Evolutionary conservation across 2,888 invertebrate genomes (phyloP).

Genomic region (Drosophila maculinotata): DNA sequence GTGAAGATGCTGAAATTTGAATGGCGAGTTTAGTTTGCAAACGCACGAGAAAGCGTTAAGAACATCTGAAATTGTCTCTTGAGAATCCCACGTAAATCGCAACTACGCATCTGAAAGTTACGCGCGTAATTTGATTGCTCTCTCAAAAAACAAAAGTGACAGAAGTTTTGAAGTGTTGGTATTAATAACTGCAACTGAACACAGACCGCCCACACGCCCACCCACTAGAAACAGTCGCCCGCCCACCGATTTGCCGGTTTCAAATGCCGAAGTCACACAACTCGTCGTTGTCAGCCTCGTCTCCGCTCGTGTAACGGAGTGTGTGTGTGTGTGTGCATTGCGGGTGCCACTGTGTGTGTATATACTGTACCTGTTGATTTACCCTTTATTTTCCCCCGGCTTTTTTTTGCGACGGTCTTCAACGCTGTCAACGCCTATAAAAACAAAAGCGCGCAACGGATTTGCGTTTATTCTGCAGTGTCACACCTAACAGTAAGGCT

Average conservation of each 20-base stretch:
- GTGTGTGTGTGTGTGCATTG: background rate
- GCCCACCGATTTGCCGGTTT: conserved; percentile 38
- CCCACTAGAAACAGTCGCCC: conserved; percentile 23
- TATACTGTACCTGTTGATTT: conserved; percentile 70
- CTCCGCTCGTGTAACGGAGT: conserved; percentile 19
- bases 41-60: conserved; percentile 40
- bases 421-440: conserved; percentile 60
- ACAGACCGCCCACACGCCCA: conserved; percentile 39
- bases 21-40: conserved; percentile 52
- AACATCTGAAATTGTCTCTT: conserved; percentile 21
- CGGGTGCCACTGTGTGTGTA: conserved; percentile 14
- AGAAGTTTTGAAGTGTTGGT: conserved; percentile 46
- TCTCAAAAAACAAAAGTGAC: conserved; percentile 25
- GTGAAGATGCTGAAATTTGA: conserved; percentile 15
- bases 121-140: conserved; percentile 22
- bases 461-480: conserved; percentile 76
- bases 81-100: conserved; percentile 7
- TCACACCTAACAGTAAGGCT: conserved; percentile 61
- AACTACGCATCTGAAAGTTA: conserved; percentile 6
- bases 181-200: conserved; percentile 39
- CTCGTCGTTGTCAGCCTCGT: conserved; percentile 31
- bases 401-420: conserved; percentile 50
- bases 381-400: conserved; percentile 73
- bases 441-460: conserved; percentile 71
- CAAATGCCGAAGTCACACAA: conserved; percentile 46